A percentile compares a stretch with the other conserved stretches of the same genome.
These are phyloP conservation scores for Oncorhynchus mykiss DNA, from an alignment of 2,113 vertebrate species.

Conservation along the genomic window DNA sequence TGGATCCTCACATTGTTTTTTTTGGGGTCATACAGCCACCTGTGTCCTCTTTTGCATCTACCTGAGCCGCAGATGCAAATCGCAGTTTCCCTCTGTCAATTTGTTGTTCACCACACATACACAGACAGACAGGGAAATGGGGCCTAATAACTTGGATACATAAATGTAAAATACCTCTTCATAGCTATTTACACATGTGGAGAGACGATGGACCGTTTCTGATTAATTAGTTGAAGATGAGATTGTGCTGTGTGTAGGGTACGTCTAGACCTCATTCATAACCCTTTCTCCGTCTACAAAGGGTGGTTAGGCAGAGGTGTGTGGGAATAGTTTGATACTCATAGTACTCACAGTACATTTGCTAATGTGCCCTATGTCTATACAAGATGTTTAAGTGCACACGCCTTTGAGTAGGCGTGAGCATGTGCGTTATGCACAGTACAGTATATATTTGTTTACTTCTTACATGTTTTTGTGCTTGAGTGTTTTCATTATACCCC, in stretches of 20 bases:
- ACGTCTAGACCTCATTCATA: neutral
- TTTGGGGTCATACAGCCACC: neutral
- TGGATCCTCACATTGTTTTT: constrained; percentile 1
- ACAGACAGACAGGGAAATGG: neutral
- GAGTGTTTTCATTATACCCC: neutral
- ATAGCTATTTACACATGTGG: too few species aligned
- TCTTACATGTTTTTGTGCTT: neutral
- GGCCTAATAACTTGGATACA: too few species aligned
- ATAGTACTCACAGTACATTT: too few species aligned
- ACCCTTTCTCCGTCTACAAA: neutral
- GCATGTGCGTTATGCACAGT: neutral
- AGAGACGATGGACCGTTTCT: too few species aligned
- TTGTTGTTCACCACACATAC: neutral
- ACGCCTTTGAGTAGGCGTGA: neutral
- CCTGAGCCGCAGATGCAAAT: too few species aligned
- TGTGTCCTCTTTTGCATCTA: too few species aligned
- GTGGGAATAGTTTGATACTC: too few species aligned
- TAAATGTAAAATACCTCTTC: too few species aligned
- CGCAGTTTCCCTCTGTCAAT: constrained; percentile 2
- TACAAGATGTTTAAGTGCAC: neutral
- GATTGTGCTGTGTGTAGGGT: too few species aligned
- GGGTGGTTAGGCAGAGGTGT: neutral
- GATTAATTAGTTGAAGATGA: too few species aligned
- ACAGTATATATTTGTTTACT: neutral
- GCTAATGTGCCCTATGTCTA: neutral